These are phyloP conservation scores for Semibalanus balanoides DNA, from an alignment of 1,140 invertebrate species.

Conservation along the genomic window DNA sequence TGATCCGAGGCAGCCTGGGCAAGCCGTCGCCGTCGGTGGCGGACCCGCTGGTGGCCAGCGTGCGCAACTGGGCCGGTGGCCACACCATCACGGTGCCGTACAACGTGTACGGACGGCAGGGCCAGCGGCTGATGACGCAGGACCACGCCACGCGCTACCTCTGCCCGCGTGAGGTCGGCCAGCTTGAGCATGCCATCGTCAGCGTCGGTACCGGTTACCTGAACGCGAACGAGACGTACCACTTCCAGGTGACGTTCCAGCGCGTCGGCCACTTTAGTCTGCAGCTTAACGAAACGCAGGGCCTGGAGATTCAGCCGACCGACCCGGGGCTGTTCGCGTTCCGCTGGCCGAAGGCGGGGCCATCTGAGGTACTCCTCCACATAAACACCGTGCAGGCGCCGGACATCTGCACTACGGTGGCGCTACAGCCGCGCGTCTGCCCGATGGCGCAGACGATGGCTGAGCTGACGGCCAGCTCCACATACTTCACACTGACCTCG, in stretches of 20 bases:
- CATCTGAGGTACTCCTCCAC: neutral
- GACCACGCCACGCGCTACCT: neutral
- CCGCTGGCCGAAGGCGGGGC: neutral
- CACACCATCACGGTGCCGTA: neutral
- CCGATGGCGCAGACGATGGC: neutral
- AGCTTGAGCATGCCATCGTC: neutral
- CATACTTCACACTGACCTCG: neutral
- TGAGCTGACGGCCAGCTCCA: neutral
- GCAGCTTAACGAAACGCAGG: neutral
- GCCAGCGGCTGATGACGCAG: neutral
- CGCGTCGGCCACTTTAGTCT: neutral
- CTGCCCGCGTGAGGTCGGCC: neutral
- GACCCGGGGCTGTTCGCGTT: neutral
- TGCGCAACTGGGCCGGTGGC: neutral
- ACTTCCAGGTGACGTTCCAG: neutral
- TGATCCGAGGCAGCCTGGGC: neutral
- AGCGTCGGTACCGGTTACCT: neutral
- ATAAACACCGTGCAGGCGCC: neutral
- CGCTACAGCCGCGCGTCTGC: neutral
- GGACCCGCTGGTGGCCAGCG: neutral
- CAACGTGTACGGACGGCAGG: neutral
- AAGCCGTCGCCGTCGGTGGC: neutral
- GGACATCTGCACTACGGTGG: neutral
- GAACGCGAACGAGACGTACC: neutral
- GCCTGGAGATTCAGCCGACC: neutral